Evolutionary conservation across 2,888 invertebrate genomes (phyloP).

Genomic region (Sminthurinus aureus): DNA sequence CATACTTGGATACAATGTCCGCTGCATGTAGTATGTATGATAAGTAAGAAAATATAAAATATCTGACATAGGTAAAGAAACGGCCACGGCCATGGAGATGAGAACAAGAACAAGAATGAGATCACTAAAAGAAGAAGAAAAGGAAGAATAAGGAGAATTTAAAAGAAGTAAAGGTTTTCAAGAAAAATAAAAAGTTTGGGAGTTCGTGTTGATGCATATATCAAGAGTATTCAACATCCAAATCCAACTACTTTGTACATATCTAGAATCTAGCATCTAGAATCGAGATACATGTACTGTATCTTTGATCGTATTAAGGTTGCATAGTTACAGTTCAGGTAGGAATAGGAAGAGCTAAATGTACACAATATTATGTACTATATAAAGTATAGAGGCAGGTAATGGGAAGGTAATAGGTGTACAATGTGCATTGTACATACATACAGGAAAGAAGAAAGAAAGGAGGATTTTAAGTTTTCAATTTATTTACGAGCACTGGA

Average conservation of each 20-base stretch:
- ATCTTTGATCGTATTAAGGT: background rate
- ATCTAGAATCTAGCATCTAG: background rate
- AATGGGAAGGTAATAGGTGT: background rate
- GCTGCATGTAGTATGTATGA: too few relatives aligned
- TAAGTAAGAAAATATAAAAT: too few relatives aligned
- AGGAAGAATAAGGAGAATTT: background rate
- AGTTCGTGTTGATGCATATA: conserved; percentile 34
- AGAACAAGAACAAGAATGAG: background rate
- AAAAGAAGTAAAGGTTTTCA: background rate
- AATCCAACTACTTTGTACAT: background rate
- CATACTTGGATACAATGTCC: too few relatives aligned
- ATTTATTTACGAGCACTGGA: conserved; percentile 36
- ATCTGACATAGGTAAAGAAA: background rate
- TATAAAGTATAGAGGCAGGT: background rate
- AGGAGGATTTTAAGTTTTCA: conserved; percentile 31
- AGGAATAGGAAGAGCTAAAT: background rate
- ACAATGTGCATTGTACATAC: too few relatives aligned
- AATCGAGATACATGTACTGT: background rate
- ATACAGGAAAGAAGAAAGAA: conserved; percentile 15
- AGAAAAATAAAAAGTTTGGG: conserved; percentile 17
- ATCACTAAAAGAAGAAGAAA: background rate
- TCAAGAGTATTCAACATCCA: conserved; percentile 8
- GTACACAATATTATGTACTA: too few relatives aligned
- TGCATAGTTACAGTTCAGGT: conserved; percentile 28
- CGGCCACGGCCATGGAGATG: too few relatives aligned